Conservation (phyloP, 2,113 vertebrate species). For the Phainopepla nitens region DNA sequence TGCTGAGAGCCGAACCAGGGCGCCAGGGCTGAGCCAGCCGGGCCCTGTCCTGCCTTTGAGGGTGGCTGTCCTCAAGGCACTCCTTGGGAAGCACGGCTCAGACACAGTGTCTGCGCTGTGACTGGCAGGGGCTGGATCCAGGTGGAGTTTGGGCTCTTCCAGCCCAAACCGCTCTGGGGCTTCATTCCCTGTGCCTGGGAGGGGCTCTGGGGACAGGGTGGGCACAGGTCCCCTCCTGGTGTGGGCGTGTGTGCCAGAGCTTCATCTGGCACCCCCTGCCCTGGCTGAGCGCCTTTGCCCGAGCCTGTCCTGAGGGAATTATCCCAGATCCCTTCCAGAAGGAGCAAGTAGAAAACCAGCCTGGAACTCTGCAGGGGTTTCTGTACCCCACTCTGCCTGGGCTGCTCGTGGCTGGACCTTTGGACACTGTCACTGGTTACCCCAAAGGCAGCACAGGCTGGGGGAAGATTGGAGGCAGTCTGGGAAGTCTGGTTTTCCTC, state of each 20-base stretch:
- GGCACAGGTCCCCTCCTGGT: background rate
- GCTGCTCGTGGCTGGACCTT: background rate
- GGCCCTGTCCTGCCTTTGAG: background rate
- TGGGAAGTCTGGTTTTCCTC: background rate
- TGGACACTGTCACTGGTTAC: fast-evolving
- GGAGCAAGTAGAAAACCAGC: background rate
- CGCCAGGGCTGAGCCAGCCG: background rate
- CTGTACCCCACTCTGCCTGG: background rate
- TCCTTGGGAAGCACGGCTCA: fast-evolving
- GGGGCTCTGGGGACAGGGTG: background rate
- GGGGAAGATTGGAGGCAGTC: background rate
- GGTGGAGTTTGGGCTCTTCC: background rate
- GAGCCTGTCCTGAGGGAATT: no score
- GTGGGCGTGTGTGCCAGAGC: background rate
- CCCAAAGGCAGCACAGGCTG: background rate
- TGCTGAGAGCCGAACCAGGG: fast-evolving
- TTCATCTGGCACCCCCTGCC: background rate
- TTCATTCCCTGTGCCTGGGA: background rate
- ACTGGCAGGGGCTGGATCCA: fast-evolving
- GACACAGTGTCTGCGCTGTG: fast-evolving
- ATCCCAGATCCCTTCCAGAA: background rate
- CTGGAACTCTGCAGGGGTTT: background rate
- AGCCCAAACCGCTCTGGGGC: background rate
- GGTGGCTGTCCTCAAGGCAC: background rate
- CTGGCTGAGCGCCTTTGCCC: background rate